A percentile compares a stretch with the other conserved stretches of the same genome.
phyloP scores from a whole-genome alignment of 2,113 vertebrate genomes.

The Pantherophis guttatus region DNA sequence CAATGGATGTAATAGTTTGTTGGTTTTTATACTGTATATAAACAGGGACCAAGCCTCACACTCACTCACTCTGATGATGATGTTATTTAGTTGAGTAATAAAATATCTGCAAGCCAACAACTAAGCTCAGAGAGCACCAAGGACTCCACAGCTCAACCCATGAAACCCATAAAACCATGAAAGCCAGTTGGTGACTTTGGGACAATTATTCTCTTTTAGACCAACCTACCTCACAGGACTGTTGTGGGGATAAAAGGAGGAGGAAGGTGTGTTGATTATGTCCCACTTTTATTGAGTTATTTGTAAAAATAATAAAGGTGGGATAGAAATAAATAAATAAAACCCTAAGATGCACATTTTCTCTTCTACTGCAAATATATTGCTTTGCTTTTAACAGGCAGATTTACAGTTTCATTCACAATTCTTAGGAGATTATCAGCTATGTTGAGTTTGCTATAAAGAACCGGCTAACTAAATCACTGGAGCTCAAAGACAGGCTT shows the following conservation, averaged over 20 bases:
- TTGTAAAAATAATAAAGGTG: background rate
- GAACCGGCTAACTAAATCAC: background rate
- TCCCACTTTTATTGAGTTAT: background rate
- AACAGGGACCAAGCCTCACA: background rate
- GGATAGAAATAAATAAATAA: background rate
- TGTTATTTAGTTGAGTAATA: background rate
- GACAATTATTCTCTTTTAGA: background rate
- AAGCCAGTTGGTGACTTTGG: background rate
- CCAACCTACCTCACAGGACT: background rate
- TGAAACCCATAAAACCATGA: background rate
- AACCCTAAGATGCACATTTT: background rate
- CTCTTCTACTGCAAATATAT: background rate
- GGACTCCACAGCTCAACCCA: background rate
- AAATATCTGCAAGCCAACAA: background rate
- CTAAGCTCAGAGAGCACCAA: background rate
- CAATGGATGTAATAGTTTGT: background rate
- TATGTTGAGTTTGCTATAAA: constrained; percentile 18
- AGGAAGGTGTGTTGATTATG: background rate
- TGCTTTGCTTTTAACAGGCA: background rate
- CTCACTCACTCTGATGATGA: background rate
- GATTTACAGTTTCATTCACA: background rate
- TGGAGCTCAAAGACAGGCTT: background rate
- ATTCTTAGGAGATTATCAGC: constrained; percentile 1
- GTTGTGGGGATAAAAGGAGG: background rate
- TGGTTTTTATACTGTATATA: background rate